These are phyloP conservation scores for Tipula unca DNA, from an alignment of 2,888 invertebrate species.

Conservation along the genomic window DNA sequence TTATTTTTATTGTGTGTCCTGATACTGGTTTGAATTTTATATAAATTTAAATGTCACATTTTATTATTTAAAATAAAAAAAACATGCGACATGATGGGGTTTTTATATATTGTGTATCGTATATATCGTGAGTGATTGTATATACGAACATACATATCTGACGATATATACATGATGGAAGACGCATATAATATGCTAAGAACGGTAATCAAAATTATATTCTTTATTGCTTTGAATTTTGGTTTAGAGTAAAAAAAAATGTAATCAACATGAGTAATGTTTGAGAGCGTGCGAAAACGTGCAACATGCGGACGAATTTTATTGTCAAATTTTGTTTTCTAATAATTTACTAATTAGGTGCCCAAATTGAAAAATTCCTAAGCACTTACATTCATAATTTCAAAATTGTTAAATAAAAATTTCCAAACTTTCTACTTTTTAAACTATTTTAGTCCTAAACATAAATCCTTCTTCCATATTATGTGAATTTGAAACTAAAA, in stretches of 20 bases:
- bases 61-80: neutral
- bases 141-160: neutral
- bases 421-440: too few species aligned
- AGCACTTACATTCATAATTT: too few species aligned
- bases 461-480: too few species aligned
- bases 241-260: neutral
- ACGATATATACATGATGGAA: neutral
- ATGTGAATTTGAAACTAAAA: too few species aligned
- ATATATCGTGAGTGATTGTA: neutral
- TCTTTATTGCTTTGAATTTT: neutral
- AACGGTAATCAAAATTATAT: neutral
- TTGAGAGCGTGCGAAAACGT: too few species aligned
- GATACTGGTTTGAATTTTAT: conserved; percentile 8
- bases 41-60: conserved; percentile 14
- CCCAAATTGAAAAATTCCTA: too few species aligned
- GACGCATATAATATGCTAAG: neutral
- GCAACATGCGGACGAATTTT: too few species aligned
- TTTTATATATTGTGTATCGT: neutral
- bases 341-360: too few species aligned
- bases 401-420: too few species aligned
- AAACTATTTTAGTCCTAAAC: too few species aligned
- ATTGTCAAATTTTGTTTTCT: too few species aligned
- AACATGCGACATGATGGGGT: neutral
- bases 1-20: neutral
- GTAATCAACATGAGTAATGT: neutral